Conservation (phyloP, 2,113 vertebrate genomes). For the Chiloscyllium plagiosum region DNA sequence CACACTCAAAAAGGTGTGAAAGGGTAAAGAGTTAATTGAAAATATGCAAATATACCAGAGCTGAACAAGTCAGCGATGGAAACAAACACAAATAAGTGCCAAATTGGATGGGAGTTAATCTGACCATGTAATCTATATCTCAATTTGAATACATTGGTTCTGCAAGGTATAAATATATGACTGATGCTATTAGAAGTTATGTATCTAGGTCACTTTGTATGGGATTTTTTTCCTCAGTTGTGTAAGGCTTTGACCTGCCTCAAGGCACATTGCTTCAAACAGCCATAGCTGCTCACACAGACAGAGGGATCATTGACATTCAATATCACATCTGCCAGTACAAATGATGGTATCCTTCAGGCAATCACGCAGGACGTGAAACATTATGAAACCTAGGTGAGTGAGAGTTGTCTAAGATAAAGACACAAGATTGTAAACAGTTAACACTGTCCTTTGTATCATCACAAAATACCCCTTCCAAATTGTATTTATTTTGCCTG, state of each 20-base stretch:
- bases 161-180: neutral
- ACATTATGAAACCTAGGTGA: neutral
- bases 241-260: neutral
- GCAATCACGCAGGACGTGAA: neutral
- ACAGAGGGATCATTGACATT: neutral
- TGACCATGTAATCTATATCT: neutral
- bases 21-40: neutral
- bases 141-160: neutral
- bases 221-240: neutral
- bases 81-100: neutral
- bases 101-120: neutral
- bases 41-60: neutral
- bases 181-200: slow-evolving; percentile 24
- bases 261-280: neutral
- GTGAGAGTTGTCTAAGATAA: neutral
- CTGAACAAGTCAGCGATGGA: neutral
- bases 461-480: neutral
- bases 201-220: neutral
- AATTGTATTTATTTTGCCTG: neutral
- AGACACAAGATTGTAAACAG: neutral
- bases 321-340: neutral
- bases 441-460: neutral
- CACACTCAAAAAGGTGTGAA: neutral
- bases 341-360: slow-evolving; percentile 20
- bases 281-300: neutral